A percentile compares a stretch with the other conserved stretches of the same genome.
Conservation (phyloP, 2,113 vertebrate genomes). For the Pluvianellus socialis region DNA sequence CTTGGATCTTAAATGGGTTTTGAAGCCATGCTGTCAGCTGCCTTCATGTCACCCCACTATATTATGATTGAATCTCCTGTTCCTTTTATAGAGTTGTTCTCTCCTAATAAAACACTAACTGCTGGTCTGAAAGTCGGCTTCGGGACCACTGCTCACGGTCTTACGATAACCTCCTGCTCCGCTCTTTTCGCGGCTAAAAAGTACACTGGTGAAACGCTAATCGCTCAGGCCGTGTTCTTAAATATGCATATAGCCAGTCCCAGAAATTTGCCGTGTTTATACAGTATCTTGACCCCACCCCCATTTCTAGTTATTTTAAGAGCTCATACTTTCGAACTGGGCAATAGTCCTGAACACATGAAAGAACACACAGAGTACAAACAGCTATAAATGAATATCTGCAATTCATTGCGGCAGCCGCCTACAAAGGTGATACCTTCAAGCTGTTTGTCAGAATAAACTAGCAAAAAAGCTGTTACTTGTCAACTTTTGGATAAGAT, state of each 20-base stretch:
- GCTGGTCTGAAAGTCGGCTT: constrained; percentile 67
- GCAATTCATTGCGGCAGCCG: constrained; percentile 57
- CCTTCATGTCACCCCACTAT: constrained; percentile 77
- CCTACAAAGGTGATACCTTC: constrained; percentile 69
- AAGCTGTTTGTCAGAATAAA: constrained; percentile 69
- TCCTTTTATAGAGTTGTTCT: constrained; percentile 88
- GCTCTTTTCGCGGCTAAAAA: constrained; percentile 11
- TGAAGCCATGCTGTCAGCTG: constrained; percentile 80
- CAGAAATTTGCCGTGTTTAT: constrained; percentile 32
- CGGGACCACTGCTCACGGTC: constrained; percentile 47
- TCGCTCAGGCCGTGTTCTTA: background rate
- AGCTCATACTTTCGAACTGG: constrained; percentile 72
- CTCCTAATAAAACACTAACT: constrained; percentile 84
- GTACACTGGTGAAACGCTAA: background rate
- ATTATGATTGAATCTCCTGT: constrained; percentile 80
- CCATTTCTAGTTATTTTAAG: constrained; percentile 71
- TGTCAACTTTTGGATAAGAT: constrained; percentile 69
- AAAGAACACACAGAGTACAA: constrained; percentile 58
- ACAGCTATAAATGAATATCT: constrained; percentile 61
- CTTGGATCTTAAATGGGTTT: constrained; percentile 78
- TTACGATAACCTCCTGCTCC: constrained; percentile 61
- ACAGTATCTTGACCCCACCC: constrained; percentile 48
- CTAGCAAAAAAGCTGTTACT: constrained; percentile 65
- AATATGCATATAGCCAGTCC: background rate
- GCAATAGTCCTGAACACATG: constrained; percentile 71